phyloP scores from a whole-genome alignment of 2,113 vertebrate species.

The Lepus americanus region DNA sequence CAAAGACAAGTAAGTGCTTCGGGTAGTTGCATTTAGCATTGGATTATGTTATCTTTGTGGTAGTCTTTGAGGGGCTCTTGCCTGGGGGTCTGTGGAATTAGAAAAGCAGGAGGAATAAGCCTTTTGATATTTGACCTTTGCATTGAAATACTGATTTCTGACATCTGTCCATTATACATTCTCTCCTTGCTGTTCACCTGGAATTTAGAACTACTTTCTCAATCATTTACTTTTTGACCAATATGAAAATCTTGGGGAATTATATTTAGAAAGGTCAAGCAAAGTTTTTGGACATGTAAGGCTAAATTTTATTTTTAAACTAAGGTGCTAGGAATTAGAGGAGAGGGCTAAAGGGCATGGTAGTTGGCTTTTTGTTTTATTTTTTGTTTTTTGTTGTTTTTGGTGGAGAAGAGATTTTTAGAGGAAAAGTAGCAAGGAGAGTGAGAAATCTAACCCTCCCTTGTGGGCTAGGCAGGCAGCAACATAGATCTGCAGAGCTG shows the following conservation, averaged over 20 bases:
- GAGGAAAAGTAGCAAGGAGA: background rate
- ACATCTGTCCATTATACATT: background rate
- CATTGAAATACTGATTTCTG: background rate
- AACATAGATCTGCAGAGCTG: too few species aligned
- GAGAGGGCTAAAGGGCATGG: background rate
- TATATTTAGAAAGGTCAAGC: background rate
- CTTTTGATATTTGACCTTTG: background rate
- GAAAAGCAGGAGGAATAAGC: background rate
- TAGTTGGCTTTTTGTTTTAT: too few species aligned
- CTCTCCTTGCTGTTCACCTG: background rate
- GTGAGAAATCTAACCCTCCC: background rate
- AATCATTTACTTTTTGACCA: slow-evolving; percentile 15
- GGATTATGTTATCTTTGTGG: background rate
- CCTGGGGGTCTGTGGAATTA: background rate
- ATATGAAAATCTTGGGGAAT: slow-evolving; percentile 46
- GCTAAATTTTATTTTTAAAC: slow-evolving; percentile 58
- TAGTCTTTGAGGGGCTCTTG: background rate
- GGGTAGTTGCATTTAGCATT: background rate
- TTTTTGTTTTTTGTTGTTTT: too few species aligned
- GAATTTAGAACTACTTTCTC: background rate
- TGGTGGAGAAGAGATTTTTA: too few species aligned
- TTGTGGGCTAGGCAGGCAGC: background rate
- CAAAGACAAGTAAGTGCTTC: slow-evolving; percentile 90
- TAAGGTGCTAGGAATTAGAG: background rate
- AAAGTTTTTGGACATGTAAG: background rate